Evolutionary conservation across 2,113 vertebrate genomes (phyloP).

Genomic region (Neomonachus schauinslandi): DNA sequence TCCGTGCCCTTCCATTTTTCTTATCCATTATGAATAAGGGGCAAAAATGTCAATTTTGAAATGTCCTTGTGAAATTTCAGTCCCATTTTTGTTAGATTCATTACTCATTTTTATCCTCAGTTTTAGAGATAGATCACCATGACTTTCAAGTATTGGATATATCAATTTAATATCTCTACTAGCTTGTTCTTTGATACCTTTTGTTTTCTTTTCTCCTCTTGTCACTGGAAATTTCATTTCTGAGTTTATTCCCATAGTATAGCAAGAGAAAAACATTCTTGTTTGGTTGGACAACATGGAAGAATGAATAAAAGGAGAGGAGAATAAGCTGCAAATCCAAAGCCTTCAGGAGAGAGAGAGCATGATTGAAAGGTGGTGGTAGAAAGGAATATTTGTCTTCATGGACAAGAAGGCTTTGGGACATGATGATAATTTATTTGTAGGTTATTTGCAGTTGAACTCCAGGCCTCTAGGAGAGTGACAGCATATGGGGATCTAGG

Average conservation of each 20-base stretch:
- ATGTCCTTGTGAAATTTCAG: background rate
- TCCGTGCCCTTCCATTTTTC: background rate
- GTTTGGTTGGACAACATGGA: background rate
- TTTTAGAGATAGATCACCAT: background rate
- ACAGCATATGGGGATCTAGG: background rate
- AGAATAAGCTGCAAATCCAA: background rate
- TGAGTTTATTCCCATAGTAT: background rate
- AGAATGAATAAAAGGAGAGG: background rate
- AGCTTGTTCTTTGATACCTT: background rate
- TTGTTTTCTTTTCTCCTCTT: background rate
- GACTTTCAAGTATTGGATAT: background rate
- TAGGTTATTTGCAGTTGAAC: background rate
- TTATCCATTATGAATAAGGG: background rate
- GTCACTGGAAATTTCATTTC: conserved; percentile 29
- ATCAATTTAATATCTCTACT: background rate
- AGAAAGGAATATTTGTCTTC: background rate
- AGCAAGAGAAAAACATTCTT: conserved; percentile 9
- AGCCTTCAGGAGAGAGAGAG: background rate
- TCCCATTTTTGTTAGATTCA: conserved; percentile 13
- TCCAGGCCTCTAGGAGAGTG: background rate
- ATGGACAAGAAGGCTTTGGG: background rate
- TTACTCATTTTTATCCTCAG: background rate
- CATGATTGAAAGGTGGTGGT: background rate
- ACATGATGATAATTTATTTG: background rate
- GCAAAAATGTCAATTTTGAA: background rate